phyloP scores from a whole-genome alignment of 2,888 invertebrate species.

The Melieria crassipennis region DNA sequence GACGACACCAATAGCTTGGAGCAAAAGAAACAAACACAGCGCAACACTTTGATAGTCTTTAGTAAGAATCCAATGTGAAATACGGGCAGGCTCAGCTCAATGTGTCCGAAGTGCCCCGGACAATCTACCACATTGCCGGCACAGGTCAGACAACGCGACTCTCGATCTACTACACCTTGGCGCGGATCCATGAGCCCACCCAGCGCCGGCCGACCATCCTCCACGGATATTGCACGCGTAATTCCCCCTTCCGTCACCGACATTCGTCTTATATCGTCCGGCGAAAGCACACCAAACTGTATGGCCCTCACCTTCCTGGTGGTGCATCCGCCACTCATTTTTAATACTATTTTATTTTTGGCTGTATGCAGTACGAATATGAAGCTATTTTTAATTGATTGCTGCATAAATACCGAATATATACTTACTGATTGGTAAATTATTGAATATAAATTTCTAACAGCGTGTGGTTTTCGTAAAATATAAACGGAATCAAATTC shows the following conservation, averaged over 20 bases:
- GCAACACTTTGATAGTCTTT: conserved; percentile 89
- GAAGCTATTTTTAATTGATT: too few relatives aligned
- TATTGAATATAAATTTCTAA: too few relatives aligned
- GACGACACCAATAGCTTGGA: conserved; percentile 92
- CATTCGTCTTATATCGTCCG: conserved; percentile 96
- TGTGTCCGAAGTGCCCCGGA: conserved; percentile 97
- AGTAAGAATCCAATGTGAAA: conserved; percentile 95
- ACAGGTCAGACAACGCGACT: conserved; percentile 89
- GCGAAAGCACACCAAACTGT: conserved; percentile 96
- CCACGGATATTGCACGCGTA: conserved; percentile 93
- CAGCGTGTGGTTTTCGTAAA: background rate
- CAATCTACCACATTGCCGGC: conserved; percentile 95
- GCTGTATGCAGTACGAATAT: background rate
- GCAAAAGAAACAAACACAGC: conserved; percentile 97
- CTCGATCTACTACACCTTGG: conserved; percentile 92
- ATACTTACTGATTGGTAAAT: too few relatives aligned
- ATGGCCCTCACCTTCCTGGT: conserved; percentile 87
- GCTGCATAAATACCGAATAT: too few relatives aligned
- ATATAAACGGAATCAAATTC: conserved; percentile 7
- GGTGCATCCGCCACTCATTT: conserved; percentile 2
- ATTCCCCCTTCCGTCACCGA: conserved; percentile 95
- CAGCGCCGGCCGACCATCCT: conserved; percentile 93
- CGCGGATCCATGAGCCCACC: conserved; percentile 98
- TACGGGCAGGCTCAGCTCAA: conserved; percentile 95
- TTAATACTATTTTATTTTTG: background rate